phyloP scores from a whole-genome alignment of 2,888 invertebrate genomes.

The Celastrina argiolus region DNA sequence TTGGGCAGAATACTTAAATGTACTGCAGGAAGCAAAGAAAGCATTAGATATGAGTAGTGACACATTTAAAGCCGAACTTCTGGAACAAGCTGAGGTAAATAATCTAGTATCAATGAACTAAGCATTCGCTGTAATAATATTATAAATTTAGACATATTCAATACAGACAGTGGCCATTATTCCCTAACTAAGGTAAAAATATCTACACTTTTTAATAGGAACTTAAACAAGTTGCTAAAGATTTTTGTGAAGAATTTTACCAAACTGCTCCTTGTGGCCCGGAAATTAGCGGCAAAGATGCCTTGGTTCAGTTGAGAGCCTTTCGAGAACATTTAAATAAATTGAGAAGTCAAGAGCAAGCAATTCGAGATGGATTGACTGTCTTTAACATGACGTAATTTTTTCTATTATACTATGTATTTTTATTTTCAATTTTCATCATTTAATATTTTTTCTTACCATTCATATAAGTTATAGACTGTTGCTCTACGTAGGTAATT shows the following conservation, averaged over 20 bases:
- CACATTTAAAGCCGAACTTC: constrained; percentile 82
- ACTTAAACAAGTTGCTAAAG: constrained; percentile 83
- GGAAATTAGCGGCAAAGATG: constrained; percentile 77
- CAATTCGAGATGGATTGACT: constrained; percentile 82
- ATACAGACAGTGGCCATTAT: too few relatives aligned
- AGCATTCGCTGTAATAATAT: too few relatives aligned
- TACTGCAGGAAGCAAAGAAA: constrained; percentile 84
- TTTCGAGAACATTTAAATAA: constrained; percentile 74
- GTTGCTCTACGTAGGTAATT: background rate
- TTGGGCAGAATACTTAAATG: constrained; percentile 85
- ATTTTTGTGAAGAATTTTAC: constrained; percentile 83
- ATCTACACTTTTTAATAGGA: constrained; percentile 45
- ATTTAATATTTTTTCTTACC: background rate
- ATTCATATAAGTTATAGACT: background rate
- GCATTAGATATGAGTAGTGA: constrained; percentile 85
- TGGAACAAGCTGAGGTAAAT: constrained; percentile 82
- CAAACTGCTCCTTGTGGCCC: constrained; percentile 81
- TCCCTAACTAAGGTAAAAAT: background rate
- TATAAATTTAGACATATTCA: too few relatives aligned
- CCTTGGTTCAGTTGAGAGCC: constrained; percentile 73
- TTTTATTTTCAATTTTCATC: too few relatives aligned
- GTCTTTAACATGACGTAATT: constrained; percentile 84
- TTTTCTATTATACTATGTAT: background rate
- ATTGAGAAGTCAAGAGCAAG: constrained; percentile 81
- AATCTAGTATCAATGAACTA: background rate